Conservation (phyloP, 2,113 vertebrate genomes). For the Ceyx cyanopectus region DNA sequence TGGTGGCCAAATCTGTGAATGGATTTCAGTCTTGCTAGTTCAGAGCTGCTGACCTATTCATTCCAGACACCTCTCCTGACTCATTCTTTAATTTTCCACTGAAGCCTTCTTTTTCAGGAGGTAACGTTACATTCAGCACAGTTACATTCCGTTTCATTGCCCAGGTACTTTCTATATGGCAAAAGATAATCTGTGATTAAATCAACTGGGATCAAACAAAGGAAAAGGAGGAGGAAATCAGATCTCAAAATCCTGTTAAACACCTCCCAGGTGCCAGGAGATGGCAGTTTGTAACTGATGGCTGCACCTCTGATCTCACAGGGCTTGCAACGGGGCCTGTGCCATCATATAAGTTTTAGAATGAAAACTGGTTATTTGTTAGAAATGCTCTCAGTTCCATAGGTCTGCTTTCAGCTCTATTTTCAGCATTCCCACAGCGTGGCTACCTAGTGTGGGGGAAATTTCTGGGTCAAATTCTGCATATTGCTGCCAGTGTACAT, state of each 20-base stretch:
- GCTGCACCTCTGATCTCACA: neutral
- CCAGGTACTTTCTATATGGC: neutral
- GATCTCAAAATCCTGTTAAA: conserved; percentile 16
- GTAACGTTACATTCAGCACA: neutral
- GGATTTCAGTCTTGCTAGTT: neutral
- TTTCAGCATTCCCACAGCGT: neutral
- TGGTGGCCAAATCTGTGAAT: neutral
- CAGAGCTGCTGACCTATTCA: neutral
- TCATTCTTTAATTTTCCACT: neutral
- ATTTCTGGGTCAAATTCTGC: neutral
- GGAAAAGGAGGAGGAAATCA: conserved; percentile 15
- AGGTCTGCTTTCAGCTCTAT: neutral
- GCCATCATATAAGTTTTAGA: neutral
- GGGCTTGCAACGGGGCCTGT: neutral
- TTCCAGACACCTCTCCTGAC: neutral
- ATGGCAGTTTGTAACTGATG: neutral
- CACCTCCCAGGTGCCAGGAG: neutral
- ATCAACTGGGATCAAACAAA: conserved; percentile 31
- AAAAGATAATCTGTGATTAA: conserved; percentile 18
- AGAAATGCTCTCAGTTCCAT: neutral
- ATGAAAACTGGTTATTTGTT: neutral
- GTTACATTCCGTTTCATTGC: neutral
- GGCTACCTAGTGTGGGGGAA: neutral
- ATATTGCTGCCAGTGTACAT: neutral
- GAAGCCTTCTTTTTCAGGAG: neutral